Evolutionary conservation across 1,140 invertebrate species (phyloP).

Genomic region (Meloidogyne hapla): DNA sequence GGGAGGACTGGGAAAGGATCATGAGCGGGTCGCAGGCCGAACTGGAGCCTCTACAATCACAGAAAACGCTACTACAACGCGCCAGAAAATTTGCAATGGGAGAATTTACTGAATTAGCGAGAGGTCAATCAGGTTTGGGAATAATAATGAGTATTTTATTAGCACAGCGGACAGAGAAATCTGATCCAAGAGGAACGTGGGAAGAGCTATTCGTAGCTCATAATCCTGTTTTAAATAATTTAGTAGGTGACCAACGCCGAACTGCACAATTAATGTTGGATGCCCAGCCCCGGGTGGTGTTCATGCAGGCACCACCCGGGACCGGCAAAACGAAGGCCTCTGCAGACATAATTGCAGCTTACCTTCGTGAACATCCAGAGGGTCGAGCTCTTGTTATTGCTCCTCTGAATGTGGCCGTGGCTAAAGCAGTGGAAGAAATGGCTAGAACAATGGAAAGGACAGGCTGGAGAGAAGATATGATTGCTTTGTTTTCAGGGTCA

Average conservation of each 20-base stretch:
- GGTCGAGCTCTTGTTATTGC: not conserved
- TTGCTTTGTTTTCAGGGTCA: not conserved
- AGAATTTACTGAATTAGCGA: not conserved
- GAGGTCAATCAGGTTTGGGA: not conserved
- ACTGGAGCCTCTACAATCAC: not conserved
- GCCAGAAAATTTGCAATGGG: not conserved
- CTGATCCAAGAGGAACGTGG: not conserved
- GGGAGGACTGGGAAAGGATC: not conserved
- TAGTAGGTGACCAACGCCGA: not conserved
- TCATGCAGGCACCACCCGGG: not conserved
- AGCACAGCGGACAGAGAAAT: not conserved
- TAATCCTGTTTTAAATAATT: not conserved
- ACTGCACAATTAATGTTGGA: conserved; percentile 9
- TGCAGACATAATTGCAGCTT: not conserved
- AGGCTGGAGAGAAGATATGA: not conserved
- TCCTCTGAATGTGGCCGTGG: not conserved
- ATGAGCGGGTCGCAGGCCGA: not conserved
- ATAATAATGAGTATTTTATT: not conserved
- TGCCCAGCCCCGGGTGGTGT: not conserved
- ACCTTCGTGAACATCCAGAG: not conserved
- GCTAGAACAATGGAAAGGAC: not conserved
- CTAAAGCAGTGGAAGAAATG: not conserved
- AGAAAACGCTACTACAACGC: not conserved
- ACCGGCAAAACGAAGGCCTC: not conserved
- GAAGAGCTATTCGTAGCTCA: not conserved